These are phyloP conservation scores for Chaetodon trifasciatus DNA, from an alignment of 2,797 vertebrate genomes.

Conservation along the genomic window DNA sequence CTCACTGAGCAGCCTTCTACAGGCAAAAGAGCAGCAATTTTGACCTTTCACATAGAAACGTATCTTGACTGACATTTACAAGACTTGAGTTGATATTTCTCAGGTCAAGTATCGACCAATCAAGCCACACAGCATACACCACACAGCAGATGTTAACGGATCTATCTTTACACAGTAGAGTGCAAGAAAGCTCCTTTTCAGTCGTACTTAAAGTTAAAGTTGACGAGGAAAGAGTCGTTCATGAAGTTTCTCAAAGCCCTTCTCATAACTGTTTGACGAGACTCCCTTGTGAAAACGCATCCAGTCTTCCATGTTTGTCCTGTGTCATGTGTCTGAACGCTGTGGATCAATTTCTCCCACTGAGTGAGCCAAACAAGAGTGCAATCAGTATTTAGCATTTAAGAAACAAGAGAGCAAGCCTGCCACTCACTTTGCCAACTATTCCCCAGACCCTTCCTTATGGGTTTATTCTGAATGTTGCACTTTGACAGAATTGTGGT, in stretches of 20 bases:
- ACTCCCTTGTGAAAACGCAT: neutral
- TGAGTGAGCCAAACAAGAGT: conserved; percentile 9
- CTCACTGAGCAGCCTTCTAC: neutral
- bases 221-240: neutral
- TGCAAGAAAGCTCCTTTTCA: neutral
- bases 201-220: neutral
- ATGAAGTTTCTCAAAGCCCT: conserved; percentile 19
- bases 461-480: conserved; percentile 46
- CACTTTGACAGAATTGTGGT: conserved; percentile 59
- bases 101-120: neutral
- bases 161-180: neutral
- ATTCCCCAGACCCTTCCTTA: conserved; percentile 29
- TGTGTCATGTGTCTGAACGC: conserved; percentile 9
- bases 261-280: conserved; percentile 20
- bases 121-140: neutral
- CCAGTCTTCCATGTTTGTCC: conserved; percentile 21
- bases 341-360: conserved; percentile 25
- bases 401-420: conserved; percentile 9
- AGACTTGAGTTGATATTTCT: neutral
- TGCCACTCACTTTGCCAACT: conserved; percentile 24
- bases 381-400: conserved; percentile 36
- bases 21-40: neutral
- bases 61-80: conserved; percentile 5
- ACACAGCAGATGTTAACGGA: neutral
- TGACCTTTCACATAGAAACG: neutral